Base-by-base conservation (phyloP, 1,140 invertebrate species). In the Lysiphlebus fabarum region DNA sequence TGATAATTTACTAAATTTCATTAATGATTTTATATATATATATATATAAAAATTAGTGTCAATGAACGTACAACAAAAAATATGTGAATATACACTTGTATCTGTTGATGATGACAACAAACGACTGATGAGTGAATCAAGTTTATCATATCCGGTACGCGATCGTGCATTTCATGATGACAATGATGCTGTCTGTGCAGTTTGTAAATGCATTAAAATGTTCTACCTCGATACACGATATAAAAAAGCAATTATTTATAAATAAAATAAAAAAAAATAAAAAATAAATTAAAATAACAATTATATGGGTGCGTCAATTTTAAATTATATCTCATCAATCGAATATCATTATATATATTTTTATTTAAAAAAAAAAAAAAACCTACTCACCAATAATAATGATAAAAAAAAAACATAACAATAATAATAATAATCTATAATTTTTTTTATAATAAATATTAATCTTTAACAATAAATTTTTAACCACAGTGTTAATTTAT, bases 101-200 rank as follows among this genome's bases (percentile, higher is more conserved):
- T 47, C 1, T 51, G 38, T 44, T 45, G n/a, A 42, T 42, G 14
- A 36, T 37, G n/a, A 53, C 17, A 40, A 17, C 45, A 10, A 14
- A 48, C 8, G 14, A 40, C 17, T 26, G 17, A 26, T 26, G 17
- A 26, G 17, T 26, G 17, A 26, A 26, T 26, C 17, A 26, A 26
- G 17, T 44, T 59, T 60, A 60, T 60, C 58, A 42, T 60, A 60
- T 60, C 58, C 58, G 51, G 53, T 37, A 48, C 17, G 38, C 43
- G 34, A 26, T 26, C 17, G 17, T 26, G 17, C 43, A 44, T 33
- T 36, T 50, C 33, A 50, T n/a, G 48, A 33, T 50, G 26, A 26
- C 48, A 50, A 50, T 33, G 48, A 50, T 34, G 33, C 53, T 44
- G 41, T 55, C 40, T 55, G 42, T 11, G 17, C 17, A 34, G 50